phyloP scores from a whole-genome alignment of 1,140 invertebrate genomes.

The Drosophila ogumai region DNA sequence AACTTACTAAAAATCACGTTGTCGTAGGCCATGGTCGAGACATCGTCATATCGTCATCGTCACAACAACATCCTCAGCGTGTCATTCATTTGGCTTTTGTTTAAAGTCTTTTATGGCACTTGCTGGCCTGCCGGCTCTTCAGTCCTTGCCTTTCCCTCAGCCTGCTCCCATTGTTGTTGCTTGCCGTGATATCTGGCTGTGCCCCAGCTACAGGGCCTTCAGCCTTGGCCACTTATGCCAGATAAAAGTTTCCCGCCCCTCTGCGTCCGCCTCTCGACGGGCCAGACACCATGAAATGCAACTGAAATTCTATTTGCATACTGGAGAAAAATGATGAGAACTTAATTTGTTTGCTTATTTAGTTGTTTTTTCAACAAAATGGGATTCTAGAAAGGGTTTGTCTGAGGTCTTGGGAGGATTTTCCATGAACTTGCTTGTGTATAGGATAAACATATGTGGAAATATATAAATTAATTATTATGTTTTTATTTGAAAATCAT shows the following conservation, averaged over 20 bases:
- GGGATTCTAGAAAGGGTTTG: neutral
- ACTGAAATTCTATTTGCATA: constrained; percentile 75
- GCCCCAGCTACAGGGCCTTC: constrained; percentile 13
- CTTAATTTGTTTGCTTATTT: neutral
- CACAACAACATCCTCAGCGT: constrained; percentile 67
- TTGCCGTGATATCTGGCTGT: constrained; percentile 32
- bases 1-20: constrained; percentile 80
- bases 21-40: constrained; percentile 80
- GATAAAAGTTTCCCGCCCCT: constrained; percentile 35
- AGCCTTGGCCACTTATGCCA: constrained; percentile 65
- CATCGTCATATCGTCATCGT: constrained; percentile 58
- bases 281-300: constrained; percentile 49
- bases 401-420: too few species aligned
- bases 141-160: neutral
- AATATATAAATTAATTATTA: too few species aligned
- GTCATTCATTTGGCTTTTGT: constrained; percentile 76
- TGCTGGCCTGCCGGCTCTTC: constrained; percentile 23
- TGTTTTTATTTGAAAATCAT: neutral
- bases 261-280: constrained; percentile 3
- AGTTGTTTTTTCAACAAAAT: neutral
- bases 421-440: neutral
- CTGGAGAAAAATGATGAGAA: constrained; percentile 23
- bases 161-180: constrained; percentile 19
- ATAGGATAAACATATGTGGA: too few species aligned
- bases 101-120: constrained; percentile 63